Evolutionary conservation across 2,888 invertebrate species (phyloP).

Genomic region (Dexiosoma caninum): DNA sequence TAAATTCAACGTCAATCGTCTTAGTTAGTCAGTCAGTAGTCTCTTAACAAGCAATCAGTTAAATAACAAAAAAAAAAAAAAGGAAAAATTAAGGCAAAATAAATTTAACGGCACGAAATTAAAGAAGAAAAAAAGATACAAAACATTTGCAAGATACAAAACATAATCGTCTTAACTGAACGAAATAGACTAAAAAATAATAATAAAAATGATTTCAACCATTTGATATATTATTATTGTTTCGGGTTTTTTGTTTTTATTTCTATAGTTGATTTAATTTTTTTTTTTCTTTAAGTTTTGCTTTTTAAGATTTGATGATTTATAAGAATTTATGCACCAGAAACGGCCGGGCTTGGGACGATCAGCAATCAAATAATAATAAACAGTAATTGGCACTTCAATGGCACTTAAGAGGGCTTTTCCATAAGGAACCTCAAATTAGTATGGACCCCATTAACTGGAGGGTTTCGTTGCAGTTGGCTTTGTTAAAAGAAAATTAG

Average conservation of each 20-base stretch:
- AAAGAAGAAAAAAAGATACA: background rate
- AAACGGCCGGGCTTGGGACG: background rate
- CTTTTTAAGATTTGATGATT: slow-evolving; percentile 4
- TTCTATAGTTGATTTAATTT: too few relatives aligned
- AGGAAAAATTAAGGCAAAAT: slow-evolving; percentile 41
- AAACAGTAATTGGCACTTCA: slow-evolving; percentile 41
- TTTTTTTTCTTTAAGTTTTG: background rate
- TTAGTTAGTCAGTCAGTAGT: slow-evolving; percentile 6
- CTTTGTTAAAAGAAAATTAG: too few relatives aligned
- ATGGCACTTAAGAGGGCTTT: slow-evolving; percentile 10
- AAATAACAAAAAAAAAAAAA: slow-evolving; percentile 20
- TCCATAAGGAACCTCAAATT: background rate
- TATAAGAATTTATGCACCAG: background rate
- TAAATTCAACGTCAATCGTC: slow-evolving; percentile 19
- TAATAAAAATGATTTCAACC: slow-evolving; percentile 24
- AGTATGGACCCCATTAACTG: background rate
- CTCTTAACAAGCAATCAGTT: slow-evolving; percentile 1
- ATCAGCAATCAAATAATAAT: background rate
- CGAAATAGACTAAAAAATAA: slow-evolving; percentile 6
- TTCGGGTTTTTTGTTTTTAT: background rate
- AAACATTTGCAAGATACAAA: slow-evolving; percentile 16
- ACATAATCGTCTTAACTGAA: background rate
- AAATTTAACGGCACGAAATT: background rate
- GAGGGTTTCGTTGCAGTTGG: too few relatives aligned
- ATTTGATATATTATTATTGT: slow-evolving; percentile 47